Evolutionary conservation across 2,888 invertebrate genomes (phyloP), one percentile per base, ranked within the genome.

Genomic region (Perizoma flavofasciatum): DNA sequence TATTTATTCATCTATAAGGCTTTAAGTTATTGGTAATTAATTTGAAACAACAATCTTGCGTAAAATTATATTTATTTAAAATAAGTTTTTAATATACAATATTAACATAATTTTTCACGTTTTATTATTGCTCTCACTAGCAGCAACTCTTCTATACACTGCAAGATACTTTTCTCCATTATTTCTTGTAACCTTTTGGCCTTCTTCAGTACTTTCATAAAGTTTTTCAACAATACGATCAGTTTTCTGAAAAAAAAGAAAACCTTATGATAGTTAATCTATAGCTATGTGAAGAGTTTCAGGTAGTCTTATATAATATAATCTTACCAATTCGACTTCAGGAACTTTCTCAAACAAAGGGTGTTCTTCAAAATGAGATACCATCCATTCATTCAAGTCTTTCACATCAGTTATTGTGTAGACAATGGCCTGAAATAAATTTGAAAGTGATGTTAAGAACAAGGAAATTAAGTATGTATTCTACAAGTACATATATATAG

Each of bases 401-500:
- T 97, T 95, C 0, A 99, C 99, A 93, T 99, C 99, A 6, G 99
- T 99, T 69, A 99, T 96, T 39, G 99, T 99, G 83, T 99, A 99
- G 5, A 99, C 95, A 71, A 96, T 91, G 6, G 96, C 98, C 97
- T 97, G 74, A 73, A 85, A 61, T 10, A 54, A 49, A 59, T 71
- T 51, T 52, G 51, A 49, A 22, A 22, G 3, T 22, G 22, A 2
- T 39, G 4, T 39, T 46, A 37, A 37, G 0, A 37, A 37, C 7
- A 7, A 37, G 1, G 1, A 37, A 37, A 37, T 37, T 37, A 6
- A 22, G 3, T 2, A 22, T 22, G 3, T 22, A 22, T 6, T 37
- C 8, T 7, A 37, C 5, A 6, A 5, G 37, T 41, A 10, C 41
- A 10, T 41, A 10, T n/a, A 41, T n/a, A 41, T 10, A 10, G 6